phyloP scores from a whole-genome alignment of 1,140 invertebrate species.

The Drosophila tropicalis region DNA sequence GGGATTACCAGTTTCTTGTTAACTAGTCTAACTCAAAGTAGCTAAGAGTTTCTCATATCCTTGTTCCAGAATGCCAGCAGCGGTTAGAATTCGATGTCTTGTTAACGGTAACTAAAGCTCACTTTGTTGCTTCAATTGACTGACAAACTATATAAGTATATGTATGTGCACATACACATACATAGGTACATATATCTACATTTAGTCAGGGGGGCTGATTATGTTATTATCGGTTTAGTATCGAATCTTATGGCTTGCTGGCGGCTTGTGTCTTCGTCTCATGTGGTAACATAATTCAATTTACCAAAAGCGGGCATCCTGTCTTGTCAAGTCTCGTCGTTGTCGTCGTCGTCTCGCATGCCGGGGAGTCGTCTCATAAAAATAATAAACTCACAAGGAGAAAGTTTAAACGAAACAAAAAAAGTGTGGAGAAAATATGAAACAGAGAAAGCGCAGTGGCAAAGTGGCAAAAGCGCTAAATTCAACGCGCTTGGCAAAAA shows the following conservation, averaged over 20 bases:
- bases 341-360: slow-evolving; percentile 45
- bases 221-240: slow-evolving; percentile 80
- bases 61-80: too few relatives aligned
- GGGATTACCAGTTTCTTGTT: background rate
- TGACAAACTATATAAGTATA: slow-evolving; percentile 32
- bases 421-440: slow-evolving; percentile 23
- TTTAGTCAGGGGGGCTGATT: slow-evolving; percentile 52
- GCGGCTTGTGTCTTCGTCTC: slow-evolving; percentile 40
- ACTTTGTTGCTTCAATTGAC: slow-evolving; percentile 36
- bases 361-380: slow-evolving; percentile 58
- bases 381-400: slow-evolving; percentile 66
- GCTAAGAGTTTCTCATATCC: too few relatives aligned
- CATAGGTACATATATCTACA: background rate
- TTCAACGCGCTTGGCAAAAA: slow-evolving; percentile 71
- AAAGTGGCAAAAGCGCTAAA: slow-evolving; percentile 57
- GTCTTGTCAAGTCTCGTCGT: slow-evolving; percentile 3
- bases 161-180: too few relatives aligned
- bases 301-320: slow-evolving; percentile 41
- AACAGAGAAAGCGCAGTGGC: slow-evolving; percentile 27
- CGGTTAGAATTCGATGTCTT: slow-evolving; percentile 41
- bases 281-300: slow-evolving; percentile 59
- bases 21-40: background rate
- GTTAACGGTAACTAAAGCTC: slow-evolving; percentile 73
- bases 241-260: slow-evolving; percentile 61
- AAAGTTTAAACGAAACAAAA: slow-evolving; percentile 33